These are phyloP conservation scores for Harpegnathos saltator DNA, from an alignment of 1,140 invertebrate genomes.

Conservation along the genomic window DNA sequence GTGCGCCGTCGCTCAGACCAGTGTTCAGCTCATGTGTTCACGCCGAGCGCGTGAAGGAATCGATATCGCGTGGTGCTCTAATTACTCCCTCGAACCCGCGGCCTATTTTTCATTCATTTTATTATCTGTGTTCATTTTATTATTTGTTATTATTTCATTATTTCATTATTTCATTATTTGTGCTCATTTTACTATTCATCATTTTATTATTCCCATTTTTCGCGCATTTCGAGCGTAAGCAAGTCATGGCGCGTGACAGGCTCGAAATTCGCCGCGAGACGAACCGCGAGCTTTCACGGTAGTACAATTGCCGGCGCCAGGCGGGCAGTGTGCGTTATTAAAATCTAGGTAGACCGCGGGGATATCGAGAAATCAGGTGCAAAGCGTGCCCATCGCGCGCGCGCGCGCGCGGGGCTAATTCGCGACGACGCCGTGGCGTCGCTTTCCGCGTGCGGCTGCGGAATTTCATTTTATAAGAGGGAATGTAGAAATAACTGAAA, in stretches of 20 bases:
- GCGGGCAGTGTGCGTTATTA: conserved; percentile 19
- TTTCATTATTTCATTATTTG: too few species aligned
- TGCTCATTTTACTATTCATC: too few species aligned
- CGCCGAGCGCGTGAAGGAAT: not conserved
- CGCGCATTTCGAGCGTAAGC: too few species aligned
- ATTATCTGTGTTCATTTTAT: too few species aligned
- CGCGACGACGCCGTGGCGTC: conserved; percentile 33
- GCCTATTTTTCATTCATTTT: too few species aligned
- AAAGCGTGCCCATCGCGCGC: conserved; percentile 10
- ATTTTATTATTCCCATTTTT: too few species aligned
- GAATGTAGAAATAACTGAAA: conserved; percentile 71
- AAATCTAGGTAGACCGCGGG: conserved; percentile 41
- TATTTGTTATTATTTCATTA: too few species aligned
- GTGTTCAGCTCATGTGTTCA: not conserved
- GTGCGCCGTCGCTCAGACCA: not conserved
- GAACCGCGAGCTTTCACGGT: conserved; percentile 1
- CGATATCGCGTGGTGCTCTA: too few species aligned
- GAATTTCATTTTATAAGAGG: conserved; percentile 75
- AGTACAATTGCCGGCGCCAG: not conserved
- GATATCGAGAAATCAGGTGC: conserved; percentile 48
- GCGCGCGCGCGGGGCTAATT: conserved; percentile 5
- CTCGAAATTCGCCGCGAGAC: not conserved
- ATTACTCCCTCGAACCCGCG: too few species aligned
- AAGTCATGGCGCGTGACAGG: too few species aligned
- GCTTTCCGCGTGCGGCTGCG: conserved; percentile 30